These are phyloP conservation scores for Cryptocheilus praepositus DNA, from an alignment of 2,888 invertebrate species.

Conservation along the genomic window DNA sequence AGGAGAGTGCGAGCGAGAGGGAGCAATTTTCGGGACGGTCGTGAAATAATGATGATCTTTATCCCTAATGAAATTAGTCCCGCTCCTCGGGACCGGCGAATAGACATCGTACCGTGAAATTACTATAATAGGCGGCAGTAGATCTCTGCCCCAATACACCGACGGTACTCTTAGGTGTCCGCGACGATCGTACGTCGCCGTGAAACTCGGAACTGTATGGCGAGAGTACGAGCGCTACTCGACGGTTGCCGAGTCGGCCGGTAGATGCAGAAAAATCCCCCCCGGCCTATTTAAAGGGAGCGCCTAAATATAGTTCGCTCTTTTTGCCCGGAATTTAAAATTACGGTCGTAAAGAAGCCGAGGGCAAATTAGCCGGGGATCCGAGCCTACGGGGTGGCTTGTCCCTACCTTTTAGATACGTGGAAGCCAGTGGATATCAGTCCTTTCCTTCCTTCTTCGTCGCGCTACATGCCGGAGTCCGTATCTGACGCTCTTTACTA, in stretches of 20 bases:
- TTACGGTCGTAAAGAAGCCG: conserved; percentile 71
- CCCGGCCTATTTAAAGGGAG: conserved; percentile 49
- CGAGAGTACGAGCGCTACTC: conserved; percentile 4
- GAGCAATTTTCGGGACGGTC: conserved; percentile 57
- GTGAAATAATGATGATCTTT: conserved; percentile 73
- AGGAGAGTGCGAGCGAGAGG: conserved; percentile 2
- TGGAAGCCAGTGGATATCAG: conserved; percentile 18
- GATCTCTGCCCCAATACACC: conserved; percentile 33
- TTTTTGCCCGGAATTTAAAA: conserved; percentile 69
- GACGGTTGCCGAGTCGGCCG: conserved; percentile 5
- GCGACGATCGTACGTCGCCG: not conserved
- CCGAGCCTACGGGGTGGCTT: conserved; percentile 52
- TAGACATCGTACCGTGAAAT: conserved; percentile 71
- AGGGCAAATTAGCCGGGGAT: conserved; percentile 67
- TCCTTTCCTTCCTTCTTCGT: too few species aligned
- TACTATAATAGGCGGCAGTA: conserved; percentile 70
- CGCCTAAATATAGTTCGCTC: conserved; percentile 67
- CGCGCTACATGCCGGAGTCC: too few species aligned
- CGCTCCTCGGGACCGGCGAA: conserved; percentile 66
- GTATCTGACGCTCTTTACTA: too few species aligned
- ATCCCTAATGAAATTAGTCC: conserved; percentile 74
- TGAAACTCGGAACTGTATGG: conserved; percentile 1
- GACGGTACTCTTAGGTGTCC: too few species aligned
- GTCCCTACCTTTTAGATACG: conserved; percentile 33
- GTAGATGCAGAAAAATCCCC: conserved; percentile 39